phyloP scores from a whole-genome alignment of 2,888 invertebrate species.

The Morpho helenor region DNA sequence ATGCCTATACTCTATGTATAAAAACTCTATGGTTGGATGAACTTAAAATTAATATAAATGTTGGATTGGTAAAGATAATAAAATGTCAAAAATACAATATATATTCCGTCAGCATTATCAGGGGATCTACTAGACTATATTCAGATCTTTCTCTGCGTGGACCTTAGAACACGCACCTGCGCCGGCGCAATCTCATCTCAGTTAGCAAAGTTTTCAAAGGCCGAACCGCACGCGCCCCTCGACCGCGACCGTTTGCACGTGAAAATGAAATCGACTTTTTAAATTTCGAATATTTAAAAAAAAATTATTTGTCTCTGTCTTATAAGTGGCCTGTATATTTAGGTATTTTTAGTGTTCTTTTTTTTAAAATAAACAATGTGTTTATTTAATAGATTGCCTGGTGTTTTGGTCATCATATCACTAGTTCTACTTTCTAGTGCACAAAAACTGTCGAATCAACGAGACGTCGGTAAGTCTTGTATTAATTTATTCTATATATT shows the following conservation, averaged over 20 bases:
- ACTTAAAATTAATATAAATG: neutral
- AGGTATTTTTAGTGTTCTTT: slow-evolving; percentile 17
- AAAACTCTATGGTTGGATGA: too few species aligned
- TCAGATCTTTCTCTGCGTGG: slow-evolving; percentile 31
- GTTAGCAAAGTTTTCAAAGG: slow-evolving; percentile 52
- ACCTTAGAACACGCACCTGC: slow-evolving; percentile 30
- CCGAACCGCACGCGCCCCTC: slow-evolving; percentile 58
- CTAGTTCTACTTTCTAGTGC: slow-evolving; percentile 65
- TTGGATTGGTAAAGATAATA: slow-evolving; percentile 1
- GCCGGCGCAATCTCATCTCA: slow-evolving; percentile 40
- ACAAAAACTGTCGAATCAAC: slow-evolving; percentile 58
- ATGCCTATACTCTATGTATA: too few species aligned
- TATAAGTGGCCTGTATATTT: slow-evolving; percentile 13
- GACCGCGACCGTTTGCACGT: slow-evolving; percentile 49
- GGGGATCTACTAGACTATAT: slow-evolving; percentile 15
- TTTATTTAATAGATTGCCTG: slow-evolving; percentile 53
- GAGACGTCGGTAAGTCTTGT: slow-evolving; percentile 62
- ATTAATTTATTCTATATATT: slow-evolving; percentile 9
- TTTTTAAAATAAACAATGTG: slow-evolving; percentile 37
- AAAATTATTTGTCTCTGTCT: slow-evolving; percentile 14
- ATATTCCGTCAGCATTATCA: slow-evolving; percentile 8
- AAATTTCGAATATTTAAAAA: slow-evolving; percentile 38
- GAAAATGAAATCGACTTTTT: slow-evolving; percentile 61
- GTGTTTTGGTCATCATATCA: slow-evolving; percentile 59
- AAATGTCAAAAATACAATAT: neutral